Percentiles rank a stretch among this genome's conserved stretches.
Evolutionary conservation across 2,113 vertebrate species (phyloP).

Genomic region (Centropus unirufus): DNA sequence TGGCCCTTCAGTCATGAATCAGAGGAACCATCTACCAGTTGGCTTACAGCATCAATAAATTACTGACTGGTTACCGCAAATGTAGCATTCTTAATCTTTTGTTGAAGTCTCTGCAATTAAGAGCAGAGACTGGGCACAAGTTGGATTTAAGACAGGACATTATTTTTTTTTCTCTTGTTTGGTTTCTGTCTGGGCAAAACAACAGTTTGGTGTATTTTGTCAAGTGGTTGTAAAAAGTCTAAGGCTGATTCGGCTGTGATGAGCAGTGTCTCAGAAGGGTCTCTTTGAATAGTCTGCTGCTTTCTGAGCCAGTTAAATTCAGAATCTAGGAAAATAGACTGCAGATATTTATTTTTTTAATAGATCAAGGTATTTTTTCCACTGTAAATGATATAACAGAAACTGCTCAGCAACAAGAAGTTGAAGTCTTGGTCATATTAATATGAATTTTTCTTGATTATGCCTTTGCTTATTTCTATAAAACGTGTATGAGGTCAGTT

Average conservation of each 20-base stretch:
- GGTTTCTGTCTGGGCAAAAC: background rate
- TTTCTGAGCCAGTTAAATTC: conserved; percentile 35
- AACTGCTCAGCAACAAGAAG: background rate
- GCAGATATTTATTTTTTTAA: background rate
- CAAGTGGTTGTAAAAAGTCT: background rate
- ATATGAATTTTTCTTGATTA: background rate
- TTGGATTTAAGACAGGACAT: background rate
- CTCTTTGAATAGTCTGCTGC: conserved; percentile 8
- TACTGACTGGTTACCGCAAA: background rate
- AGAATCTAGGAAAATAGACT: background rate
- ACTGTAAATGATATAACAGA: background rate
- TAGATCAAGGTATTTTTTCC: background rate
- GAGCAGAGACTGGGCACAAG: background rate
- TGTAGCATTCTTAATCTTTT: background rate
- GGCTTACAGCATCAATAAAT: background rate
- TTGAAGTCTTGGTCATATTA: background rate
- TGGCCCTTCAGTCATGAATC: background rate
- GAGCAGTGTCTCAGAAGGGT: background rate
- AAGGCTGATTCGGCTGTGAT: conserved; percentile 18
- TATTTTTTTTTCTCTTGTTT: background rate
- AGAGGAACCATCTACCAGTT: background rate
- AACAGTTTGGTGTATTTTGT: background rate
- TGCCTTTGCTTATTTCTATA: background rate
- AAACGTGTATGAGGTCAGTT: background rate
- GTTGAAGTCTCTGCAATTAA: background rate